Percentiles rank a stretch among this genome's conserved stretches.
phyloP scores from a whole-genome alignment of 2,797 vertebrate genomes.

The Poeciliopsis turneri region DNA sequence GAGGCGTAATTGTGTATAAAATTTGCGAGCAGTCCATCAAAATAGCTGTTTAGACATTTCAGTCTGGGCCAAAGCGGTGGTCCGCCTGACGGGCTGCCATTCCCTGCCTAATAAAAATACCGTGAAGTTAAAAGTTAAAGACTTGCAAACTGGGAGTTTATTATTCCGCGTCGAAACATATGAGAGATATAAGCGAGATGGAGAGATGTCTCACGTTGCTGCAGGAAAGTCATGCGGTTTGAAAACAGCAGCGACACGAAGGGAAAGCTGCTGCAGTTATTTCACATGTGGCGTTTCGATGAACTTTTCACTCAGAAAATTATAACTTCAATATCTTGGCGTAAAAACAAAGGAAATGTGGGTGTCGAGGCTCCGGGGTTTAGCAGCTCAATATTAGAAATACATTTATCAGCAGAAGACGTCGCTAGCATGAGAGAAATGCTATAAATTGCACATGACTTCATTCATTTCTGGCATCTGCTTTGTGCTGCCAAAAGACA shows the following conservation, averaged over 20 bases:
- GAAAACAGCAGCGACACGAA: background rate
- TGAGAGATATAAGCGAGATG: constrained; percentile 7
- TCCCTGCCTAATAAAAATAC: constrained; percentile 26
- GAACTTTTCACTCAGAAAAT: constrained; percentile 12
- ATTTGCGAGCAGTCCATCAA: constrained; percentile 26
- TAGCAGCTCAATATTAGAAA: background rate
- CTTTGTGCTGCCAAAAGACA: background rate
- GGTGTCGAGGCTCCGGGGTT: constrained; percentile 13
- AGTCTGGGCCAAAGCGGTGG: constrained; percentile 17
- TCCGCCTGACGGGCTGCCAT: constrained; percentile 24
- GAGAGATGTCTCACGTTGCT: constrained; percentile 1
- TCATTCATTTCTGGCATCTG: constrained; percentile 15
- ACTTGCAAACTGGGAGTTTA: constrained; percentile 14
- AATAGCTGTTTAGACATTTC: constrained; percentile 27
- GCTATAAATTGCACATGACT: constrained; percentile 31
- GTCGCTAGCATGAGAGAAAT: constrained; percentile 31
- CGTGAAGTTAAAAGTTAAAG: constrained; percentile 25
- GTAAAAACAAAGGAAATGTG: constrained; percentile 8
- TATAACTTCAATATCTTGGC: constrained; percentile 1
- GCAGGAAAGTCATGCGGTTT: background rate
- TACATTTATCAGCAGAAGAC: constrained; percentile 17
- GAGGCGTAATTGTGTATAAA: constrained; percentile 25
- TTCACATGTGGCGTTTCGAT: background rate
- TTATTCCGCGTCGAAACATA: constrained; percentile 9
- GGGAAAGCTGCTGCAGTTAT: background rate